Conservation (phyloP, 2,113 vertebrate genomes). For the Collichthys lucidus region DNA sequence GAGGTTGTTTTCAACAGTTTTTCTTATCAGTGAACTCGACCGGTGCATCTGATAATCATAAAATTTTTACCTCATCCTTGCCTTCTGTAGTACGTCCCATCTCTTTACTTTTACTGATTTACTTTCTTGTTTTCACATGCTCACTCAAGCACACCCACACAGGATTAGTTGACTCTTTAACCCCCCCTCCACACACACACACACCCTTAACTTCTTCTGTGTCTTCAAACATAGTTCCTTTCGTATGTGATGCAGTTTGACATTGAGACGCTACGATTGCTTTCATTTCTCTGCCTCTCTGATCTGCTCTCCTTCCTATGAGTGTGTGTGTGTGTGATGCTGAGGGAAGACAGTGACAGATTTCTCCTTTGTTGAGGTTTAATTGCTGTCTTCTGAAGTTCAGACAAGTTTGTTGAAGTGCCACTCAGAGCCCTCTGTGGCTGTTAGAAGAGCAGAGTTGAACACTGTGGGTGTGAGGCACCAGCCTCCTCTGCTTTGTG, state of each 20-base stretch:
- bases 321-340: not conserved
- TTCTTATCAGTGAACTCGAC: not conserved
- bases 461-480: slow-evolving; percentile 8
- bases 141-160: not conserved
- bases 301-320: slow-evolving; percentile 25
- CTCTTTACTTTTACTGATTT: not conserved
- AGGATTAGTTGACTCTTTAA: slow-evolving; percentile 47
- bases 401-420: slow-evolving; percentile 61
- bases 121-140: not conserved
- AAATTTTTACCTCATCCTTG: not conserved
- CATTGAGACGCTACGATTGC: slow-evolving; percentile 34
- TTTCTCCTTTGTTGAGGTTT: slow-evolving; percentile 42
- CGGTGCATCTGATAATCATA: not conserved
- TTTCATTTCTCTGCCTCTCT: slow-evolving; percentile 45
- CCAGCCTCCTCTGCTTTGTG: not conserved
- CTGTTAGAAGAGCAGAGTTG: slow-evolving; percentile 29
- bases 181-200: not conserved
- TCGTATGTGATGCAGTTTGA: slow-evolving; percentile 53
- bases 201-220: slow-evolving; percentile 30
- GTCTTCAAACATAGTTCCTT: slow-evolving; percentile 25
- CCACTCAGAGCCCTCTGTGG: slow-evolving; percentile 39
- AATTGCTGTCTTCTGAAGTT: slow-evolving; percentile 55
- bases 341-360: slow-evolving; percentile 34
- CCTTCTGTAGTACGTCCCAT: not conserved
- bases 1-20: not conserved